A percentile compares a stretch with the other conserved stretches of the same genome.
Evolutionary conservation across 2,113 vertebrate genomes (phyloP).

Genomic region (Microcebus murinus): DNA sequence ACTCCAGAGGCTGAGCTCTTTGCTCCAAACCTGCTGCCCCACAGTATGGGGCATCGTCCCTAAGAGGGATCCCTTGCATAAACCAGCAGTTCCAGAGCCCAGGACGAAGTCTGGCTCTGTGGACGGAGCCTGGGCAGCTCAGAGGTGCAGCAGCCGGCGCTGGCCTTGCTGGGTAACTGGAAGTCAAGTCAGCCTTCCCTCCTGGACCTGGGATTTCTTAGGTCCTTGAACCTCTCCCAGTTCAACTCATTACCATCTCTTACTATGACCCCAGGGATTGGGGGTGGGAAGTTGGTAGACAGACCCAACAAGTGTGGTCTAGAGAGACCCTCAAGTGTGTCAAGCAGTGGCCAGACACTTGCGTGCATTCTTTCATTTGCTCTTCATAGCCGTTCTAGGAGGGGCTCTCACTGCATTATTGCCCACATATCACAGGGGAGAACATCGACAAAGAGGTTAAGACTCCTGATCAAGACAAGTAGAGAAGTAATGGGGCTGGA

Average conservation of each 20-base stretch:
- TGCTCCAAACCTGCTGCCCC: neutral
- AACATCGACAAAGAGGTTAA: neutral
- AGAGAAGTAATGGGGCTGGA: neutral
- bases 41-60: neutral
- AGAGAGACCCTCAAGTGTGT: neutral
- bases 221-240: neutral
- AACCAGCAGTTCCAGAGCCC: neutral
- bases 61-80: neutral
- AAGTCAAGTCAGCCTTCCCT: neutral
- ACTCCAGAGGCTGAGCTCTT: slow-evolving; percentile 11
- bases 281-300: neutral
- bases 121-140: neutral
- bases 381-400: neutral
- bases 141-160: fast-evolving
- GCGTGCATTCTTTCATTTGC: neutral
- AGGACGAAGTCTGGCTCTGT: neutral
- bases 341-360: neutral
- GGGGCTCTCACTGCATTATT: neutral
- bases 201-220: neutral
- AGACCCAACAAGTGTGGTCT: neutral
- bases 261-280: neutral
- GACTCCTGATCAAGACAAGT: neutral
- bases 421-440: neutral
- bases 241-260: neutral
- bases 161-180: neutral